A percentile compares a stretch with the other conserved stretches of the same genome.
phyloP scores from a whole-genome alignment of 1,140 invertebrate genomes.

The Dendroctonus valens region DNA sequence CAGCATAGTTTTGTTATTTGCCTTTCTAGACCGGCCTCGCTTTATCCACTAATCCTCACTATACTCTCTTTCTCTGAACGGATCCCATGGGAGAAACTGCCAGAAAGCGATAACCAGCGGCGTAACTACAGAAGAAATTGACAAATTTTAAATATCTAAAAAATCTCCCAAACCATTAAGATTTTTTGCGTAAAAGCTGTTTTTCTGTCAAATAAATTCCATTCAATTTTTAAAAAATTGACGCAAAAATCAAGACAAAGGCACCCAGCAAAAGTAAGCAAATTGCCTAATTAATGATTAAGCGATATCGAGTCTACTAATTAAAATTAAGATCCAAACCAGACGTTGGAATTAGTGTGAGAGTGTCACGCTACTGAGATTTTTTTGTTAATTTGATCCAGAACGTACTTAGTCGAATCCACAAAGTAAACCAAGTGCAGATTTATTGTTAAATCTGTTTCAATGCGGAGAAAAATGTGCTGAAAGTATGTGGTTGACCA shows the following conservation, averaged over 20 bases:
- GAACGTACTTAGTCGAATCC: slow-evolving; percentile 13
- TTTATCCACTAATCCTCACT: background rate
- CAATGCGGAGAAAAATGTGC: slow-evolving; percentile 15
- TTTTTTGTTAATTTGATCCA: slow-evolving; percentile 18
- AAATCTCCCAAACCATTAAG: background rate
- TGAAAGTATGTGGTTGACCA: slow-evolving; percentile 5
- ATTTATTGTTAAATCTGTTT: slow-evolving; percentile 27
- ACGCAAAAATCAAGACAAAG: too few relatives aligned
- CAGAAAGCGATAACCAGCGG: slow-evolving; percentile 1
- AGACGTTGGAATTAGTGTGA: background rate
- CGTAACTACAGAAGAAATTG: background rate
- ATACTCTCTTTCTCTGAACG: slow-evolving; percentile 8
- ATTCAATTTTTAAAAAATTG: too few relatives aligned
- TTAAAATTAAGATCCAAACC: too few relatives aligned
- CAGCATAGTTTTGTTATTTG: background rate
- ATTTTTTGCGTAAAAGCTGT: too few relatives aligned
- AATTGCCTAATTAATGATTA: too few relatives aligned
- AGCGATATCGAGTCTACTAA: too few relatives aligned
- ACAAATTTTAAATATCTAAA: background rate
- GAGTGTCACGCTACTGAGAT: slow-evolving; percentile 16
- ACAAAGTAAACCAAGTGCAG: slow-evolving; percentile 22
- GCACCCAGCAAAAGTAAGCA: too few relatives aligned
- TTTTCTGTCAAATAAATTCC: too few relatives aligned
- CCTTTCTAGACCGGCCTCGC: background rate
- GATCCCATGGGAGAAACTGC: slow-evolving; percentile 18